Percentiles rank a stretch among this genome's conserved stretches.
Evolutionary conservation across 2,113 vertebrate species (phyloP).

Genomic region (Spheniscus mendiculus): DNA sequence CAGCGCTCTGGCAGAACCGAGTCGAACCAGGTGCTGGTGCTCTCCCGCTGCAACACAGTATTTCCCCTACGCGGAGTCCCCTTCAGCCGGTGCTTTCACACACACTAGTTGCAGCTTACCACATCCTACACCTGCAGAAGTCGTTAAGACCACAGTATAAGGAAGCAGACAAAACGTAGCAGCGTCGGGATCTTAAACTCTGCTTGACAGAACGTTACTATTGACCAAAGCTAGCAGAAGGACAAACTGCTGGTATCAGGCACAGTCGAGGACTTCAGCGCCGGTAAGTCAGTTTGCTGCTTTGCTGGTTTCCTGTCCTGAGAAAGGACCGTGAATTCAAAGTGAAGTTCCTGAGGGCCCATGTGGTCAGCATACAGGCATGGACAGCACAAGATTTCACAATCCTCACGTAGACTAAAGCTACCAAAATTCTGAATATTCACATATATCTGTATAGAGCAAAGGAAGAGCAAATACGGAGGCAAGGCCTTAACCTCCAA

Average conservation of each 20-base stretch:
- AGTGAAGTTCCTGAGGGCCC: background rate
- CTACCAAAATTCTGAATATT: background rate
- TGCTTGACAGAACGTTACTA: background rate
- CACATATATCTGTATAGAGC: background rate
- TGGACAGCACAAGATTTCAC: background rate
- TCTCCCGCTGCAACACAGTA: background rate
- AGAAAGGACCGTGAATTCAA: background rate
- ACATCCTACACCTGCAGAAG: background rate
- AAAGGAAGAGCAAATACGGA: background rate
- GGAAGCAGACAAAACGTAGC: background rate
- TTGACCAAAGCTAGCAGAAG: background rate
- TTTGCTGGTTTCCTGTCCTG: background rate
- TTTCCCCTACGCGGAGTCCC: background rate
- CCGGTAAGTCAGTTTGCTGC: background rate
- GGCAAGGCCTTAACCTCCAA: background rate
- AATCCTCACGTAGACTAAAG: background rate
- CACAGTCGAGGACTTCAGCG: background rate
- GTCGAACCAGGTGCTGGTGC: no score
- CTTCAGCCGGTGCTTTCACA: background rate
- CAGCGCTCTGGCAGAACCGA: background rate
- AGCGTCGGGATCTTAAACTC: background rate
- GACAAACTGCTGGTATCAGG: background rate
- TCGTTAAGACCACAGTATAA: background rate
- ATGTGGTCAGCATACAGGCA: background rate
- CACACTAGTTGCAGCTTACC: background rate